Evolutionary conservation across 2,113 vertebrate genomes (phyloP), one percentile per base, ranked within the genome.

Genomic region (Struthidea cinerea): DNA sequence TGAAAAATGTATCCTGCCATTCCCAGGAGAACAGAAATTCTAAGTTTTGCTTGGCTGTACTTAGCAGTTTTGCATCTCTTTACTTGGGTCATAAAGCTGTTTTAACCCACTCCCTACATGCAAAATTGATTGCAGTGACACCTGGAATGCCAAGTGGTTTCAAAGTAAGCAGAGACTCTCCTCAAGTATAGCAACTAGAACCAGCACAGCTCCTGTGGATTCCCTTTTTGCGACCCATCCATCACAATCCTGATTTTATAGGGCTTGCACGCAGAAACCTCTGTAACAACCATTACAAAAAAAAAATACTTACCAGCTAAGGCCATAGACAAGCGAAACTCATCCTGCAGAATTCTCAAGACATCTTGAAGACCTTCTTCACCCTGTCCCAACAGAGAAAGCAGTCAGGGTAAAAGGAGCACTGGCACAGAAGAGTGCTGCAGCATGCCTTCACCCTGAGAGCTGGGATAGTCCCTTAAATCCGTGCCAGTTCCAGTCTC

Each of bases 321-420:
- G 50, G 98, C 97, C 99, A 99, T 99, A 23, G 98, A 98, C 53
- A 98, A 97, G 68, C 97, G 97, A 95, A 99, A 98, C 95, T 99
- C 99, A 57, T 98, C 98, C 42, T 98, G 98, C 49, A 99, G 94
- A 93, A 99, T 99, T 83, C 98, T 98, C 94, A 99, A 94, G n/a
- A 99, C 98, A 2, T 99, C 98, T 41, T 82, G 97, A 82, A 99
- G 97, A 7, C 99, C 99, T 24, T 98, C 98, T 95, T 99, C 99
- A 9, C 99, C 99, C 99, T 99, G 94, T 13, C 90, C 50, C 63
- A 75, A 76, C 52, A 94, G 60, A 84, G 68, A 79, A 61, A 88
- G 49, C 13, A n/a, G 24, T 82, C 68, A 81, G 68, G 50, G 60
- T 64, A 15, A 88, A 70, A 77, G 42, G 30, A 86, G 69, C 33